phyloP scores from a whole-genome alignment of 2,797 vertebrate genomes.

The Tokudaia muenninki region DNA sequence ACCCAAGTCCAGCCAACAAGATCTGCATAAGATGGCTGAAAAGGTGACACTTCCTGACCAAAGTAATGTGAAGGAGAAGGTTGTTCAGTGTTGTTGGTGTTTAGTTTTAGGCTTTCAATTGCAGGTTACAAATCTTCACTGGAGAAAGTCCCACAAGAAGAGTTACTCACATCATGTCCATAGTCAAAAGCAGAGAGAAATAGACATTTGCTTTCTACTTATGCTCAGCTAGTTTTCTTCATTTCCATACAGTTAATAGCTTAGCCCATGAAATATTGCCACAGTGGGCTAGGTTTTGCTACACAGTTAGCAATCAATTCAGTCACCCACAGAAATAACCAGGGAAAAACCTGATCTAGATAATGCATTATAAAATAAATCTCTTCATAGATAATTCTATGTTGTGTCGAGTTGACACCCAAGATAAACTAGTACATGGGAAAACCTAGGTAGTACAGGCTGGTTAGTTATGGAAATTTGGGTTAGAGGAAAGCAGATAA shows the following conservation, averaged over 20 bases:
- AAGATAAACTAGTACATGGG: too few relatives aligned
- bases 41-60: background rate
- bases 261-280: background rate
- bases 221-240: background rate
- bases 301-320: background rate
- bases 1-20: background rate
- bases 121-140: background rate
- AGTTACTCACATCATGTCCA: background rate
- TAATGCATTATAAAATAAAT: too few relatives aligned
- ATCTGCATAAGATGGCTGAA: background rate
- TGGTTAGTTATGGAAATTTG: constrained; percentile 45
- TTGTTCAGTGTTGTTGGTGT: background rate
- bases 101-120: background rate
- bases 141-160: background rate
- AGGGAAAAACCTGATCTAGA: background rate
- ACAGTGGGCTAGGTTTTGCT: background rate
- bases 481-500: background rate
- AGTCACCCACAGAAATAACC: background rate
- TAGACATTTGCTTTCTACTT: background rate
- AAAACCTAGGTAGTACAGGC: background rate
- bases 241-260: background rate
- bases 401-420: too few relatives aligned
- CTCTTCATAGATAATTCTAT: background rate
- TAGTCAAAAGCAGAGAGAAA: background rate
- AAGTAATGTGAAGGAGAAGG: background rate